Percentiles rank a stretch among this genome's conserved stretches.
phyloP scores from a whole-genome alignment of 1,140 invertebrate genomes.

The Cheumatopsyche charites region DNA sequence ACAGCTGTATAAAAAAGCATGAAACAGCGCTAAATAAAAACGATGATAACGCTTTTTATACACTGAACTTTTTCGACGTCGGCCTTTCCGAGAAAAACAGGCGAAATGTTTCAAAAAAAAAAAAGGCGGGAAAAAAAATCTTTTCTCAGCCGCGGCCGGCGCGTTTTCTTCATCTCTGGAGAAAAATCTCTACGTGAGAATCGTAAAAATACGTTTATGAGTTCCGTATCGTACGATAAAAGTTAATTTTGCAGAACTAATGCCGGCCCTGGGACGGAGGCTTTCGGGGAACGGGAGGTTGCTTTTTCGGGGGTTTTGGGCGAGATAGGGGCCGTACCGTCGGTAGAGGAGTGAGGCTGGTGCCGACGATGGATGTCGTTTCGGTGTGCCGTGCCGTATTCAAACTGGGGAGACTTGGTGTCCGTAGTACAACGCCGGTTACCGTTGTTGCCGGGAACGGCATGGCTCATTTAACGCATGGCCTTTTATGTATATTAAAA shows the following conservation, averaged over 20 bases:
- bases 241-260: conserved; percentile 44
- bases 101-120: too few relatives aligned
- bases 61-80: too few relatives aligned
- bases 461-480: conserved; percentile 31
- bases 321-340: background rate
- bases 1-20: too few relatives aligned
- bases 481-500: conserved; percentile 14
- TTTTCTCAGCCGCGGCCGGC: too few relatives aligned
- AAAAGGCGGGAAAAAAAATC: too few relatives aligned
- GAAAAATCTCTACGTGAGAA: conserved; percentile 37
- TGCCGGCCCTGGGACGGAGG: conserved; percentile 8
- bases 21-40: too few relatives aligned
- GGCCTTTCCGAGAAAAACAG: too few relatives aligned
- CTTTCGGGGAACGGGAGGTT: background rate
- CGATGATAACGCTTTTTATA: too few relatives aligned
- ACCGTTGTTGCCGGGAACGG: conserved; percentile 11
- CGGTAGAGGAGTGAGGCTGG: too few relatives aligned
- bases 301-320: background rate
- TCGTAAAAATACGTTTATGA: conserved; percentile 44
- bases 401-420: conserved; percentile 25
- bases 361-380: conserved; percentile 27
- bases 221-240: conserved; percentile 40
- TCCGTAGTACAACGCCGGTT: conserved; percentile 26
- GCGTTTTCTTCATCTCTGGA: conserved; percentile 16
- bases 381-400: conserved; percentile 24